Evolutionary conservation across 2,113 vertebrate genomes (phyloP).

Genomic region (Pelecanus crispus): DNA sequence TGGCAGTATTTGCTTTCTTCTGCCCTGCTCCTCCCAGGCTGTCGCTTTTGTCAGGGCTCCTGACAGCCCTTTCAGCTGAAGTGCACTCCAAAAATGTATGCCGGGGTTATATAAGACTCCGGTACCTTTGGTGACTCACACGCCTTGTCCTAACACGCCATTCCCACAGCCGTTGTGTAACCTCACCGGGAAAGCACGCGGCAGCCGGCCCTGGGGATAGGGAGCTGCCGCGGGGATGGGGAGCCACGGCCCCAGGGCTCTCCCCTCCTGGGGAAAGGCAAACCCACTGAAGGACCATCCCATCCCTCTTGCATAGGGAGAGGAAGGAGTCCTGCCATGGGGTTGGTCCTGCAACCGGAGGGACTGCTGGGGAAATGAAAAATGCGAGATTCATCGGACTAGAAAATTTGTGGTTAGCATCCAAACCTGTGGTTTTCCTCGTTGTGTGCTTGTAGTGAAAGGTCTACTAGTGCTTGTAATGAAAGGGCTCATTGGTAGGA

Average conservation of each 20-base stretch:
- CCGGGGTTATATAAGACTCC: conserved; percentile 24
- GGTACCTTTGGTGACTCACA: conserved; percentile 50
- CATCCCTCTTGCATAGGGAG: neutral
- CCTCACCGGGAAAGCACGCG: neutral
- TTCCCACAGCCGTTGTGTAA: conserved; percentile 16
- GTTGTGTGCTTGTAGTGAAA: neutral
- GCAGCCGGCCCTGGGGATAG: neutral
- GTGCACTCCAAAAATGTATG: neutral
- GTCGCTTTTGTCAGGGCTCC: conserved; percentile 5
- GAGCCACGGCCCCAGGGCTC: neutral
- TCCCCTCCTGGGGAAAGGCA: neutral
- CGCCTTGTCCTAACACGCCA: neutral
- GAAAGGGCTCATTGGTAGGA: neutral
- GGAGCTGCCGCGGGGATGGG: neutral
- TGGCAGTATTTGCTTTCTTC: neutral
- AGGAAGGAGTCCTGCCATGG: accelerated
- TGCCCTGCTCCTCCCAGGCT: neutral
- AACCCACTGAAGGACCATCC: neutral
- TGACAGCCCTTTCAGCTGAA: conserved; percentile 43
- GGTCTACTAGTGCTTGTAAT: neutral
- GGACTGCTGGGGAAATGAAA: neutral
- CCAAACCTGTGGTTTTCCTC: neutral
- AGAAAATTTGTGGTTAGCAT: neutral
- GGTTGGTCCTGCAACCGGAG: neutral
- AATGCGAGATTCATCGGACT: neutral